A percentile compares a stretch with the other conserved stretches of the same genome.
Evolutionary conservation across 2,113 vertebrate genomes (phyloP).

Genomic region (Synchiropus splendidus): DNA sequence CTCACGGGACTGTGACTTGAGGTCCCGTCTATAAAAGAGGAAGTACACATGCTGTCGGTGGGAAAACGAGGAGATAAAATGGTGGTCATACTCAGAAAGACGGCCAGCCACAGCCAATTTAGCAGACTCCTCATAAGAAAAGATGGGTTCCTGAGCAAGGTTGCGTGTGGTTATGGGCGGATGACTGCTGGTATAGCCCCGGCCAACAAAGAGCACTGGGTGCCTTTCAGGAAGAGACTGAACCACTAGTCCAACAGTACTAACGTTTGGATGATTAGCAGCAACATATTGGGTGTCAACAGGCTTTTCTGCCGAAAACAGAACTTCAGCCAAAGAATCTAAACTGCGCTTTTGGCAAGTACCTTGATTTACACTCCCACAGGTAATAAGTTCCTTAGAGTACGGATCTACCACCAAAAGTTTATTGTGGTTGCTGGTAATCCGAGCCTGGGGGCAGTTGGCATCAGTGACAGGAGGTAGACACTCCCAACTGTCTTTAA

Average conservation of each 20-base stretch:
- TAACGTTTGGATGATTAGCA: constrained; percentile 90
- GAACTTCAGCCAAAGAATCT: constrained; percentile 56
- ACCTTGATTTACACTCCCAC: constrained; percentile 89
- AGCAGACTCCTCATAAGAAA: constrained; percentile 94
- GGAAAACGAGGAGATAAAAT: constrained; percentile 85
- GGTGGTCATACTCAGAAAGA: constrained; percentile 93
- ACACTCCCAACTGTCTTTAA: constrained; percentile 87
- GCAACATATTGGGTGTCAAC: constrained; percentile 95
- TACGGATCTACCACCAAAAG: constrained; percentile 79
- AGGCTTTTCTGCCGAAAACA: constrained; percentile 79
- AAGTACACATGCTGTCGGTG: constrained; percentile 82
- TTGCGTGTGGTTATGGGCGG: constrained; percentile 91
- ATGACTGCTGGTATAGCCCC: constrained; percentile 91
- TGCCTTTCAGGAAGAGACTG: constrained; percentile 64
- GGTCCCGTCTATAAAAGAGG: constrained; percentile 87
- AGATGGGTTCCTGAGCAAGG: constrained; percentile 81
- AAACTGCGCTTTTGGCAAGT: constrained; percentile 88
- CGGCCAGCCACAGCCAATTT: constrained; percentile 87
- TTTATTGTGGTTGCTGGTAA: constrained; percentile 88
- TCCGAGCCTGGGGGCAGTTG: constrained; percentile 82
- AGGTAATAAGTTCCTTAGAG: constrained; percentile 81
- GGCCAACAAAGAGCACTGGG: constrained; percentile 85
- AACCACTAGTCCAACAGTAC: constrained; percentile 86
- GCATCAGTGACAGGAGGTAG: constrained; percentile 78
- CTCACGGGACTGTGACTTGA: constrained; percentile 80